Evolutionary conservation across 2,113 vertebrate genomes (phyloP).

Genomic region (Cavia aperea): DNA sequence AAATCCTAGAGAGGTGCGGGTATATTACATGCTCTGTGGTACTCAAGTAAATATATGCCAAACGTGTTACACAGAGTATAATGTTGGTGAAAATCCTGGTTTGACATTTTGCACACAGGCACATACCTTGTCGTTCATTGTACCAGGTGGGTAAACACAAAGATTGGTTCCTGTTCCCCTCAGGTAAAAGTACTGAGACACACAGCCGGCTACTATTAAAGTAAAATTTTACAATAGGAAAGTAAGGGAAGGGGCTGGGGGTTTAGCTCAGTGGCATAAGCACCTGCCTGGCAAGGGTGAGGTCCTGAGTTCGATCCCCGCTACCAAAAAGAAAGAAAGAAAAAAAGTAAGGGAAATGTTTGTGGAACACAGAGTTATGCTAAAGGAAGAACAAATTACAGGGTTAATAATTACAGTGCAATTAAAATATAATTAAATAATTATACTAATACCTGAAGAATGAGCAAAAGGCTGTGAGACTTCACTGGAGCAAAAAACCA

Average conservation of each 20-base stretch:
- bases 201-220: neutral
- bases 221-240: neutral
- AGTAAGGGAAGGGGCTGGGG: neutral
- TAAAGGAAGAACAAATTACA: neutral
- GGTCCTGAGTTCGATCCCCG: no score
- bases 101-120: neutral
- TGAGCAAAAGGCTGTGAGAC: neutral
- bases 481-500: neutral
- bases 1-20: neutral
- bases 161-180: neutral
- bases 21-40: neutral
- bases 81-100: neutral
- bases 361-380: neutral
- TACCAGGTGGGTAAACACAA: neutral
- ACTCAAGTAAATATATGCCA: neutral
- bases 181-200: neutral
- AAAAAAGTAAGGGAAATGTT: neutral
- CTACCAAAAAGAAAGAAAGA: no score
- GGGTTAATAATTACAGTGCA: neutral
- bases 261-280: no score
- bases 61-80: neutral
- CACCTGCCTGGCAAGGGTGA: no score
- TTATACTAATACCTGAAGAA: neutral
- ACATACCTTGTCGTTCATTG: neutral
- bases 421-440: neutral